Conservation (phyloP, 2,113 vertebrate species). For the Heliornis fulica region DNA sequence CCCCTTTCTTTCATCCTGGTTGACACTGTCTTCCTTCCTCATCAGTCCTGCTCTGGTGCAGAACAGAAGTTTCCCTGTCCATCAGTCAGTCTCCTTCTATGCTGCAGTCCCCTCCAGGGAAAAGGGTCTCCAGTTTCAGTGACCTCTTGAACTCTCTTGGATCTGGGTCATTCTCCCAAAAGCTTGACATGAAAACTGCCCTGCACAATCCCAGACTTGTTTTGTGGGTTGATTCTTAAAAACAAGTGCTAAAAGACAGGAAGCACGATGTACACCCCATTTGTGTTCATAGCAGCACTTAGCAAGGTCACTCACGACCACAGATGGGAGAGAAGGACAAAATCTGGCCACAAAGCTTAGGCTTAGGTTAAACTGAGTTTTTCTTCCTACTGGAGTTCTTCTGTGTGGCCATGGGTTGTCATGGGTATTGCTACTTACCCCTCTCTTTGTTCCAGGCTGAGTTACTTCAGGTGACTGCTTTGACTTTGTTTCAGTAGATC, state of each 20-base stretch:
- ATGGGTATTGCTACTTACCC: background rate
- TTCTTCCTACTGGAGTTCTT: background rate
- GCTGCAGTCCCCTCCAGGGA: background rate
- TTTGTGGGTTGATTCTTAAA: background rate
- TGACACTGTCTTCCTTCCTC: background rate
- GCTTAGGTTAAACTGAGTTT: background rate
- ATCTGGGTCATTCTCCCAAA: background rate
- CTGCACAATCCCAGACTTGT: background rate
- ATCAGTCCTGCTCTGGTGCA: no score
- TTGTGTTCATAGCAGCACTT: fast-evolving
- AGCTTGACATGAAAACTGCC: background rate
- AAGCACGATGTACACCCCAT: fast-evolving
- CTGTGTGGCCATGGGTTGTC: fast-evolving
- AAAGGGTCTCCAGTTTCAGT: background rate
- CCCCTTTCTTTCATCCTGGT: background rate
- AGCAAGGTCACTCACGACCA: background rate
- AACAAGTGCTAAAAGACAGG: background rate
- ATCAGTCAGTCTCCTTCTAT: background rate
- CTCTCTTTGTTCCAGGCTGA: background rate
- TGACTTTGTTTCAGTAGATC: background rate
- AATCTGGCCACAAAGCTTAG: background rate
- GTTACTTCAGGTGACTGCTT: background rate
- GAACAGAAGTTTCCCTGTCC: background rate
- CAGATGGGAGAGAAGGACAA: background rate
- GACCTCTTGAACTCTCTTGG: background rate